Base-by-base conservation (phyloP, 92 coral and sea anemone species). In the Porites evermanni region DNA sequence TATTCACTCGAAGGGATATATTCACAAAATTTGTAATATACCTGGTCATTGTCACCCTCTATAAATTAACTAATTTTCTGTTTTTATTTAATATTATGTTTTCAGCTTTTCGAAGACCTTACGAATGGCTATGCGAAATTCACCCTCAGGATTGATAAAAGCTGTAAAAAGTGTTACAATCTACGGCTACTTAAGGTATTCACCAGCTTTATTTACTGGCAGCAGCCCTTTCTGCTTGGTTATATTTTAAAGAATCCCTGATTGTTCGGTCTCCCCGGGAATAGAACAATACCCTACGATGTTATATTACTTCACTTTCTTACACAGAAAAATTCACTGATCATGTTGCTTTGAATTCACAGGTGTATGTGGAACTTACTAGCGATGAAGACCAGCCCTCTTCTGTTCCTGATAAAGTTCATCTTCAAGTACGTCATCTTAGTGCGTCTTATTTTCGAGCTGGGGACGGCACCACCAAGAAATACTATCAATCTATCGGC, bases 341-440 rank as follows among this genome's bases (percentile, higher is more conserved):
- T 5, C 12, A 19, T n/a, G 23, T 23, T 69, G 52, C 12, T 54
- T 56, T 76, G 47, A 51, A 51, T 76, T 8, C 24, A 8, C 17
- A 76, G 80, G 0, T 76, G 1, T 76, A 76, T n/a, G 14, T 76
- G 26, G 80, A 76, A 67, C 56, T 76, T 7, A 9, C 19, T 10
- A 24, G 80, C 7, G 9, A 58, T 1, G 51, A 8, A 58, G 59
- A 17, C 8, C 80, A 76, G 32, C 47, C 51, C 9, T 20, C 11
- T 19, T 23, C 21, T 23, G 80, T 76, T 23, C 80, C 80, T 3
- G 66, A 7, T 3, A 58, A 44, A 0, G 80, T 76, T 8, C 67
- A 54, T 12, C 79, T 75, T 21, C 63, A 75, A 20, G 50, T 75
- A 58, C 79, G 79, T 64, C 79, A 75, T 75, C 53, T 76, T 13